A percentile compares a stretch with the other conserved stretches of the same genome.
Evolutionary conservation across 2,797 vertebrate species (phyloP).

Genomic region (Lagocephalus sceleratus): DNA sequence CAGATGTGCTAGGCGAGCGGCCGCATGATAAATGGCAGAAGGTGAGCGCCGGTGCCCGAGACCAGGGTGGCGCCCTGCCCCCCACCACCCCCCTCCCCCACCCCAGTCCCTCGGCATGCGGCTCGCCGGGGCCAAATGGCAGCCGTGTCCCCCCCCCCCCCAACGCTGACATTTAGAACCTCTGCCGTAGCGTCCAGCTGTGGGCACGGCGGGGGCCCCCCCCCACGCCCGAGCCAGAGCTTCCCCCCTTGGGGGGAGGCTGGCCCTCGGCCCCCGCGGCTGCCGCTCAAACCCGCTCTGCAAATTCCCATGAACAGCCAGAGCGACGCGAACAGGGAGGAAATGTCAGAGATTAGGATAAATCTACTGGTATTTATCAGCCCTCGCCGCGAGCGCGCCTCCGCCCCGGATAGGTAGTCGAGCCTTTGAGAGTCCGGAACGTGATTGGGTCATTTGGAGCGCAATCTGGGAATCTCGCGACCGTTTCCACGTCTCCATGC

Average conservation of each 20-base stretch:
- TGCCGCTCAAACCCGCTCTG: conserved; percentile 36
- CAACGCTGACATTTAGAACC: conserved; percentile 79
- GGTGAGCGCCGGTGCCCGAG: conserved; percentile 58
- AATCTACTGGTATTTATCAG: not conserved
- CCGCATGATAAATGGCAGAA: conserved; percentile 73
- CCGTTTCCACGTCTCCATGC: too few species aligned
- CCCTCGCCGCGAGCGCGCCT: too few species aligned
- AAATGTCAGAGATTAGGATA: conserved; percentile 5
- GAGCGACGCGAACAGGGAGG: conserved; percentile 7
- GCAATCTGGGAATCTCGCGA: too few species aligned
- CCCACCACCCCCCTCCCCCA: too few species aligned
- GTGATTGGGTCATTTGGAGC: too few species aligned
- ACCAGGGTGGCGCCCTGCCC: conserved; percentile 59
- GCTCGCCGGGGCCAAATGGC: conserved; percentile 71
- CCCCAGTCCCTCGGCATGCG: conserved; percentile 66
- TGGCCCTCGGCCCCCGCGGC: conserved; percentile 28
- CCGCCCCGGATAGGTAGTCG: too few species aligned
- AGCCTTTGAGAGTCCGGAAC: too few species aligned
- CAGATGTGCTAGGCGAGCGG: conserved; percentile 61
- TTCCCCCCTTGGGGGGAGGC: conserved; percentile 40
- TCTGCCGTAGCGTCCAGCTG: conserved; percentile 75
- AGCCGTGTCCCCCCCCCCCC: conserved; percentile 61
- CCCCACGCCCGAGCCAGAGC: conserved; percentile 20
- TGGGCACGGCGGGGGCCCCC: conserved; percentile 49
- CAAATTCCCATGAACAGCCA: conserved; percentile 43